Evolutionary conservation across 2,888 invertebrate species (phyloP).

Genomic region (Hydriomena furcata): DNA sequence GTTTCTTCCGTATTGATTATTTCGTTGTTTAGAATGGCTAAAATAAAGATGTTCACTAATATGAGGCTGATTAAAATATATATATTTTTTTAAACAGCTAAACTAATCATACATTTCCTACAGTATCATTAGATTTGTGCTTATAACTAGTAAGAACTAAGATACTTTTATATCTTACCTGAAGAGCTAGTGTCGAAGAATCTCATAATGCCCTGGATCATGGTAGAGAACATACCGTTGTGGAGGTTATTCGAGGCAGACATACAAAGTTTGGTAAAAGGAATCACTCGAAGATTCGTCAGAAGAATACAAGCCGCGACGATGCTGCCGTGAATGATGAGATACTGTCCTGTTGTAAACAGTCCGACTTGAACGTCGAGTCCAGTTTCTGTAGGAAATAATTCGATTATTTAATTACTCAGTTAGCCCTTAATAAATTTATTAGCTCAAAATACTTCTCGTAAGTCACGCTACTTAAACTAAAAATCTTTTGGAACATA

Average conservation of each 20-base stretch:
- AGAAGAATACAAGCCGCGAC: slow-evolving; percentile 78
- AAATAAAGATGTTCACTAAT: too few species aligned
- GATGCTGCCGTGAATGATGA: slow-evolving; percentile 85
- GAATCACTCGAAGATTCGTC: slow-evolving; percentile 84
- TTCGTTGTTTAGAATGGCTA: too few species aligned
- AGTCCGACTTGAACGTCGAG: slow-evolving; percentile 63
- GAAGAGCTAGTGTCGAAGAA: slow-evolving; percentile 95
- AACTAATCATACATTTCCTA: too few species aligned
- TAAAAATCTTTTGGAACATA: too few species aligned
- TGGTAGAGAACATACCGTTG: slow-evolving; percentile 86
- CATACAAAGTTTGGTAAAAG: slow-evolving; percentile 86
- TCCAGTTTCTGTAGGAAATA: slow-evolving; percentile 51
- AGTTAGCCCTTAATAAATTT: too few species aligned
- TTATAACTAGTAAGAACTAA: too few species aligned
- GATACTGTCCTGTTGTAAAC: slow-evolving; percentile 75
- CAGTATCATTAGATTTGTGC: too few species aligned
- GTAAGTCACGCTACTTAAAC: too few species aligned
- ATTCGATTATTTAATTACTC: not conserved
- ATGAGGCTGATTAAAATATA: too few species aligned
- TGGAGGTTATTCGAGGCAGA: slow-evolving; percentile 87
- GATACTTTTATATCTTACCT: slow-evolving; percentile 58
- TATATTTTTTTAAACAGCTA: too few species aligned
- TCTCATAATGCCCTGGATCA: slow-evolving; percentile 76
- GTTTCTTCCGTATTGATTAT: too few species aligned
- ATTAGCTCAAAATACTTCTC: too few species aligned